Evolutionary conservation across 2,113 vertebrate species (phyloP), one percentile per base, ranked within the genome.

Genomic region (Albula goreensis): DNA sequence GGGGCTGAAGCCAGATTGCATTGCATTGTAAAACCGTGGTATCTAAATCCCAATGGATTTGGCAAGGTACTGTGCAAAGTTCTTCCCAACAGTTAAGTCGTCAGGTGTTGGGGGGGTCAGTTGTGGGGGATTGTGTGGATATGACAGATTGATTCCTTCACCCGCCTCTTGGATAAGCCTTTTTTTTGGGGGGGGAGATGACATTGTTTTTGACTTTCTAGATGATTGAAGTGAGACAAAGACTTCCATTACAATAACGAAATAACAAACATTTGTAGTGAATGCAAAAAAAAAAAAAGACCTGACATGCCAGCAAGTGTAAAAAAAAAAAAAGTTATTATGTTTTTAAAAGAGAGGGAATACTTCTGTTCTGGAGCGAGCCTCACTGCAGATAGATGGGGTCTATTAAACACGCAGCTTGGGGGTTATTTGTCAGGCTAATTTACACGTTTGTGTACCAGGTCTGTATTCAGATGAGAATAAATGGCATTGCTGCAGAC

Each of bases 391-490:
- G 5, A 10, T 7, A 74, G 9, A 74, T 8, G n/a, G 70, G 6
- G 10, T n/a, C 5, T 31, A 25, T 74, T 41, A 66, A 83, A 66
- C 89, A 83, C 90, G 90, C 85, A 87, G 66, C 70, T 87, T 88
- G 89, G 83, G 89, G 86, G 89, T 91, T 91, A 86, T 88, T 90
- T 93, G 91, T 92, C 92, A 90, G 87, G 88, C 89, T 89, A 88
- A 87, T 94, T 94, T 94, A 92, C 92, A 94, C 92, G 91, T 92
- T 82, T 89, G 91, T 89, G 89, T 85, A 91, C 91, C 83, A 88
- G 85, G 84, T 88, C 91, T 81, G 86, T 87, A 90, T 87, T 91
- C 87, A 94, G 92, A 94, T 91, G 92, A 91, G 90, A 89, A 88
- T 91, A 92, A 90, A 93, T 89, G 88, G 85, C 88, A 87, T 66